Evolutionary conservation across 2,888 invertebrate species (phyloP).

Genomic region (Blera fallax): DNA sequence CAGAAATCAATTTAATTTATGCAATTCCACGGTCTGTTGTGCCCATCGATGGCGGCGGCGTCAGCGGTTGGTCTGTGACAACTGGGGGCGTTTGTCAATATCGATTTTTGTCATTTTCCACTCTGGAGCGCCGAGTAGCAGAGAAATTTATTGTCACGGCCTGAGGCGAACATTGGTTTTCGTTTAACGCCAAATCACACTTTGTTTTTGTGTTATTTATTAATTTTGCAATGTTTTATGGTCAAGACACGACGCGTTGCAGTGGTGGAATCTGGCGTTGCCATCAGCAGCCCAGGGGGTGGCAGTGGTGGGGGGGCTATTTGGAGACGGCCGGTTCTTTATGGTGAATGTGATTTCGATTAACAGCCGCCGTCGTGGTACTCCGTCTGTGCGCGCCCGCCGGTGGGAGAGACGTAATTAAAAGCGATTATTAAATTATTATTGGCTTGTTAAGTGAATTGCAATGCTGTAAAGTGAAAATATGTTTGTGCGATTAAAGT

Average conservation of each 20-base stretch:
- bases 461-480: conserved; percentile 66
- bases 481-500: conserved; percentile 69
- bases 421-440: conserved; percentile 71
- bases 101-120: conserved; percentile 56
- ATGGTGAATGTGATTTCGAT: conserved; percentile 59
- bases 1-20: conserved; percentile 71
- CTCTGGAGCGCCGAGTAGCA: conserved; percentile 29
- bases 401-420: conserved; percentile 47
- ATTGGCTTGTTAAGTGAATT: conserved; percentile 73
- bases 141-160: conserved; percentile 53
- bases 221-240: conserved; percentile 63
- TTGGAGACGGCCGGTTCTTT: conserved; percentile 28
- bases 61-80: background rate
- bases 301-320: background rate
- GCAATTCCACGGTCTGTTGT: conserved; percentile 41
- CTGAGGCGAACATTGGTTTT: conserved; percentile 55
- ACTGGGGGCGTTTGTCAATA: conserved; percentile 61
- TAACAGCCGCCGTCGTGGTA: conserved; percentile 21
- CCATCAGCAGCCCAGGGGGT: background rate
- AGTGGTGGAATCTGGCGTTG: background rate
- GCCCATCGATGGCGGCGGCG: background rate
- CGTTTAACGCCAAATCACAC: conserved; percentile 64
- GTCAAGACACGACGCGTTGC: conserved; percentile 35
- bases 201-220: conserved; percentile 59
- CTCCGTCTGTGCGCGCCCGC: background rate